Evolutionary conservation across 2,888 invertebrate species (phyloP).

Genomic region (Hermaeophaga mercurialis): DNA sequence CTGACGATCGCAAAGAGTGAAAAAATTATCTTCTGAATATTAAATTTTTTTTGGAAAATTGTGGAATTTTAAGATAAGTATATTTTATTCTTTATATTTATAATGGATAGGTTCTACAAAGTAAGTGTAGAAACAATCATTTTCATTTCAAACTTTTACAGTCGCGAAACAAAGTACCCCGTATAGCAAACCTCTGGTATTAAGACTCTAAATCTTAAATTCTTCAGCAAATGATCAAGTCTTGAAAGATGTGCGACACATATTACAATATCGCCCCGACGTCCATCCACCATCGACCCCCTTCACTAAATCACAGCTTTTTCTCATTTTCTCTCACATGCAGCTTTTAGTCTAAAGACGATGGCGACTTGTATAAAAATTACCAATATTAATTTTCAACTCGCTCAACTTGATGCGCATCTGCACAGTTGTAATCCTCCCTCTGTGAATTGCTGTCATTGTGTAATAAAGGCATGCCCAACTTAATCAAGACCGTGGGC

Average conservation of each 20-base stretch:
- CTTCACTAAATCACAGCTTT: conserved; percentile 50
- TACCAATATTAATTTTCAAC: conserved; percentile 48
- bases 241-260: conserved; percentile 51
- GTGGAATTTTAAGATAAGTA: too few species aligned
- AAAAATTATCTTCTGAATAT: too few species aligned
- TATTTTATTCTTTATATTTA: too few species aligned
- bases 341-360: conserved; percentile 33
- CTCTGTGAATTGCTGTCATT: too few species aligned
- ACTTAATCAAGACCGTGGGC: too few species aligned
- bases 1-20: too few species aligned
- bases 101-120: too few species aligned
- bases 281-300: conserved; percentile 33
- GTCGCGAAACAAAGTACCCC: conserved; percentile 33
- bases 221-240: conserved; percentile 50
- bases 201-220: conserved; percentile 50
- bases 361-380: conserved; percentile 47
- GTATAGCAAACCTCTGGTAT: conserved; percentile 42
- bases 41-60: too few species aligned
- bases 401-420: conserved; percentile 22
- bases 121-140: too few species aligned
- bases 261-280: conserved; percentile 41
- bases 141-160: background rate
- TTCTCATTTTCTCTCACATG: conserved; percentile 40
- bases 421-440: too few species aligned
- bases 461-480: too few species aligned